Evolutionary conservation across 2,888 invertebrate species (phyloP).

Genomic region (Oasisia sp.): DNA sequence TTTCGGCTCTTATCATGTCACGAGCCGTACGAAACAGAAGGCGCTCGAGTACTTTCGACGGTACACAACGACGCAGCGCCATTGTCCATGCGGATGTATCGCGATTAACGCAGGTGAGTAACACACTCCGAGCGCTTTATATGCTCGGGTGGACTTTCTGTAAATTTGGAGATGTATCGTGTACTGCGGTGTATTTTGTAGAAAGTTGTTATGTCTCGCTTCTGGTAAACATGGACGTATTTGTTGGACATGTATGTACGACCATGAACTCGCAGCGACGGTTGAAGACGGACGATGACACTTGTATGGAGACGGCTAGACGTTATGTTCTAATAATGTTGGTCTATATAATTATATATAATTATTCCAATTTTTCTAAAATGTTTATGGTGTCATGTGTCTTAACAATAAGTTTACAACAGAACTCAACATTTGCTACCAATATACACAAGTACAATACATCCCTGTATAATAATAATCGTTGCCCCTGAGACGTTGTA

Average conservation of each 20-base stretch:
- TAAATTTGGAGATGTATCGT: not conserved
- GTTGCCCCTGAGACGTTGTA: too few relatives aligned
- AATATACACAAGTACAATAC: too few relatives aligned
- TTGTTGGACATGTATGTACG: not conserved
- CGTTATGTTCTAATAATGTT: too few relatives aligned
- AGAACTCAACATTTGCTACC: too few relatives aligned
- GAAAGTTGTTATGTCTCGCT: not conserved
- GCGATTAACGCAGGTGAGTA: not conserved
- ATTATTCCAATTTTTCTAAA: too few relatives aligned
- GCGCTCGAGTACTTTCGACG: not conserved
- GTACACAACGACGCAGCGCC: not conserved
- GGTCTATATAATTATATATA: too few relatives aligned
- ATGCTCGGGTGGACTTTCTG: not conserved
- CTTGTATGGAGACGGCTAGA: too few relatives aligned
- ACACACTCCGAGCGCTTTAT: not conserved
- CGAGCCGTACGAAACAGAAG: not conserved
- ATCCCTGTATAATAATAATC: too few relatives aligned
- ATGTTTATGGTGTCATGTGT: too few relatives aligned
- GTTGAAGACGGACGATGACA: not conserved
- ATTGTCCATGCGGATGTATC: not conserved
- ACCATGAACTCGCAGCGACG: not conserved
- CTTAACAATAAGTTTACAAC: too few relatives aligned
- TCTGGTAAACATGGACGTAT: not conserved
- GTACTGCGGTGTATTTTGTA: not conserved
- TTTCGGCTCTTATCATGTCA: not conserved